Conservation (phyloP, 1,140 invertebrate species). For the Paraescarpia echinospica region DNA sequence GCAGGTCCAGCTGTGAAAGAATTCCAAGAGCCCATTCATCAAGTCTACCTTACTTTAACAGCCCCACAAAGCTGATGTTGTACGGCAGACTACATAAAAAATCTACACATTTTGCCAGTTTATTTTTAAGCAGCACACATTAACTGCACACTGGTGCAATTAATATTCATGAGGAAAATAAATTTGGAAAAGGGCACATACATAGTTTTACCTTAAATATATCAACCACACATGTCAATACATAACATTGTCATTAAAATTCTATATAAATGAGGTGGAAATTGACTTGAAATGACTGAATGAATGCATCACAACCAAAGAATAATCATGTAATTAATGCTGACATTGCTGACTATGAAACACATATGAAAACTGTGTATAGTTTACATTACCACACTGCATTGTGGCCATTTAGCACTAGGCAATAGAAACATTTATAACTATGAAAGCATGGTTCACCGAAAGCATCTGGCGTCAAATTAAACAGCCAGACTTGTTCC, state of each 20-base stretch:
- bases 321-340: neutral
- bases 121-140: neutral
- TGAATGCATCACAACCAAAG: neutral
- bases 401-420: too few relatives aligned
- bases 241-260: too few relatives aligned
- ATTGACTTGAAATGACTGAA: neutral
- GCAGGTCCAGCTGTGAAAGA: neutral
- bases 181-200: too few relatives aligned
- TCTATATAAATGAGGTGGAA: too few relatives aligned
- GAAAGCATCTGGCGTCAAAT: too few relatives aligned
- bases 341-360: neutral
- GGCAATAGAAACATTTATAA: too few relatives aligned
- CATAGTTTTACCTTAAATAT: too few relatives aligned
- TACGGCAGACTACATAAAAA: neutral
- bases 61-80: neutral
- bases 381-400: neutral
- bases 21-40: neutral
- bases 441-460: too few relatives aligned
- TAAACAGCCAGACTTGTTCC: too few relatives aligned
- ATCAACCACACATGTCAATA: too few relatives aligned
- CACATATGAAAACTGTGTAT: neutral
- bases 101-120: neutral
- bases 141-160: too few relatives aligned
- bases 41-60: neutral
- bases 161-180: too few relatives aligned